Evolutionary conservation across 2,113 vertebrate genomes (phyloP).

Genomic region (Pomatorhinus ruficollis): DNA sequence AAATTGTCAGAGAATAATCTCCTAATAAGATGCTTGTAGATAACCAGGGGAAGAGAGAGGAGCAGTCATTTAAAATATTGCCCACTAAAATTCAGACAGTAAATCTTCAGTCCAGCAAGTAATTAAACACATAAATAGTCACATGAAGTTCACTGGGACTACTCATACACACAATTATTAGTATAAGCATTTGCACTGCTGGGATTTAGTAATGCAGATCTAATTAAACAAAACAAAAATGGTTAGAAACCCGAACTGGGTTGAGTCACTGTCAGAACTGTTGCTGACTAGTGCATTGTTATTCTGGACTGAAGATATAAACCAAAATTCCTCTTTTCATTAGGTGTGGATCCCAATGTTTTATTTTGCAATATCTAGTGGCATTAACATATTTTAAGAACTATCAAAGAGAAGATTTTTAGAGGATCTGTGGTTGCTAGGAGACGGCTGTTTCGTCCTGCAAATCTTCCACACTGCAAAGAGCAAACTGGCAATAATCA

Average conservation of each 20-base stretch:
- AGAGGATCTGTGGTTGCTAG: slow-evolving; percentile 71
- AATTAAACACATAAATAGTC: slow-evolving; percentile 56
- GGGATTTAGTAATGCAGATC: not conserved
- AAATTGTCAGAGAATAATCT: slow-evolving; percentile 24
- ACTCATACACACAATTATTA: not conserved
- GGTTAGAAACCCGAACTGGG: not conserved
- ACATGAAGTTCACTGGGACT: not conserved
- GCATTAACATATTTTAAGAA: slow-evolving; percentile 70
- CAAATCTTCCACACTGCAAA: slow-evolving; percentile 55
- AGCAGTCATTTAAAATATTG: not conserved
- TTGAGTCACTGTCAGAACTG: not conserved
- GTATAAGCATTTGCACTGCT: not conserved
- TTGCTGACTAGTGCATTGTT: not conserved
- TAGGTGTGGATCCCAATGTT: not conserved
- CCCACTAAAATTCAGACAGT: not conserved
- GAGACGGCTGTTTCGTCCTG: slow-evolving; percentile 65
- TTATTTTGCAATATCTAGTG: slow-evolving; percentile 47
- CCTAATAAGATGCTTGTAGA: slow-evolving; percentile 17
- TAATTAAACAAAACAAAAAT: slow-evolving; percentile 39
- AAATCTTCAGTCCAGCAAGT: slow-evolving; percentile 26
- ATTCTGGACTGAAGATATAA: not conserved
- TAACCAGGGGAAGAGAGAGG: not conserved
- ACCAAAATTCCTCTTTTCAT: slow-evolving; percentile 23
- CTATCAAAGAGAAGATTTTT: slow-evolving; percentile 64
- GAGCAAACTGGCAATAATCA: slow-evolving; percentile 52